phyloP scores from a whole-genome alignment of 2,113 vertebrate species.

The Spea multiplicata region DNA sequence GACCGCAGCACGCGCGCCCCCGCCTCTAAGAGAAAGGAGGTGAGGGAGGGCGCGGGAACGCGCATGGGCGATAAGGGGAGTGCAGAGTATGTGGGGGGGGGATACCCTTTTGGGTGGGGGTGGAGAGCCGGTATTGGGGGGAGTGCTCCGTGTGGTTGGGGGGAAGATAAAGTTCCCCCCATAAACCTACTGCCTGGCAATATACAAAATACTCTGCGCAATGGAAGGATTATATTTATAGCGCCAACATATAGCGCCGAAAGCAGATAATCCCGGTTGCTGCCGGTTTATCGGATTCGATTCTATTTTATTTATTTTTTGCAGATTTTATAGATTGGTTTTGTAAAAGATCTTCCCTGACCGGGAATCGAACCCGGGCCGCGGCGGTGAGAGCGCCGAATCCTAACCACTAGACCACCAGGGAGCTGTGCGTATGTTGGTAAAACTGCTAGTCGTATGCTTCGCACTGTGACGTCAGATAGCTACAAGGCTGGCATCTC shows the following conservation, averaged over 20 bases:
- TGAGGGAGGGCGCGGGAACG: neutral
- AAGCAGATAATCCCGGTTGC: too few relatives aligned
- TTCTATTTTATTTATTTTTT: too few relatives aligned
- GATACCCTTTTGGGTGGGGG: neutral
- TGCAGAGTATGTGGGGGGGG: neutral
- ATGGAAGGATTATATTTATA: too few relatives aligned
- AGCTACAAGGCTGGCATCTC: too few relatives aligned
- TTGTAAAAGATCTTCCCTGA: conserved; percentile 61
- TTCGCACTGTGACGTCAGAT: too few relatives aligned
- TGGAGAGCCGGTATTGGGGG: neutral
- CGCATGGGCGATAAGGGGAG: neutral
- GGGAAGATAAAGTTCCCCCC: neutral
- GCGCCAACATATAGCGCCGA: too few relatives aligned
- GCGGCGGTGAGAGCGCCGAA: conserved; percentile 81
- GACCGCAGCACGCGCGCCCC: conserved; percentile 39
- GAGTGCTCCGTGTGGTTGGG: neutral
- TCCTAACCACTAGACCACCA: conserved; percentile 81
- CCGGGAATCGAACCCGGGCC: conserved; percentile 80
- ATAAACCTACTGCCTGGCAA: too few relatives aligned
- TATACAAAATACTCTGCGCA: too few relatives aligned
- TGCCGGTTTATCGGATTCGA: too few relatives aligned
- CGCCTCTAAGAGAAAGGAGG: neutral
- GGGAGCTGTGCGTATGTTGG: conserved; percentile 51
- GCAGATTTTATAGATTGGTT: too few relatives aligned
- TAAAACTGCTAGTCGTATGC: too few relatives aligned